These are phyloP conservation scores for Priocnemis perturbator DNA, from an alignment of 2,888 invertebrate genomes.

Conservation along the genomic window DNA sequence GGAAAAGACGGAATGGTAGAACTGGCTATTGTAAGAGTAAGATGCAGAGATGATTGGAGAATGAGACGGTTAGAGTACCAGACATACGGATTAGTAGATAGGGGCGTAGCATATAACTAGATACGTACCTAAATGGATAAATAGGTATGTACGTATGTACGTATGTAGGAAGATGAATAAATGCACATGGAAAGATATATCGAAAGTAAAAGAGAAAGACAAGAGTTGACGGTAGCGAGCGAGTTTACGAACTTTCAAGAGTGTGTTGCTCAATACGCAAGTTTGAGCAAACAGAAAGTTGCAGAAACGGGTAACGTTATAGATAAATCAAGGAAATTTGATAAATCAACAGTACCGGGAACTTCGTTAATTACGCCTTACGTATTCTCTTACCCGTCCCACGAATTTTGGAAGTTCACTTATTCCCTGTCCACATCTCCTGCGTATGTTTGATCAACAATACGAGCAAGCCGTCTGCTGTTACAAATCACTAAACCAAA, in stretches of 20 bases:
- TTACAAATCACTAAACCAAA: too few relatives aligned
- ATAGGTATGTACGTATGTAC: slow-evolving; percentile 23
- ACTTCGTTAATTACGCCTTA: slow-evolving; percentile 40
- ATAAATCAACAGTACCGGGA: slow-evolving; percentile 63
- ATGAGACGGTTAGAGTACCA: too few relatives aligned
- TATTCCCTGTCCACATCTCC: slow-evolving; percentile 1
- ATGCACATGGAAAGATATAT: slow-evolving; percentile 36
- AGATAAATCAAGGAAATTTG: slow-evolving; percentile 71
- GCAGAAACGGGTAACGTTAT: slow-evolving; percentile 68
- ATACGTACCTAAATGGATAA: slow-evolving; percentile 25
- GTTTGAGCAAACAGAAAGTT: slow-evolving; percentile 69
- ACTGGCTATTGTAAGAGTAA: too few relatives aligned
- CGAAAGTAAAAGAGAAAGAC: slow-evolving; percentile 32
- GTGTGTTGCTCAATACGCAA: slow-evolving; percentile 63
- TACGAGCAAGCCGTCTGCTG: not conserved
- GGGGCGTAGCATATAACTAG: slow-evolving; percentile 11
- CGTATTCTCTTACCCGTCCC: slow-evolving; percentile 5
- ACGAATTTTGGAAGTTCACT: slow-evolving; percentile 1
- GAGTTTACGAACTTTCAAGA: slow-evolving; percentile 68
- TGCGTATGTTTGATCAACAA: not conserved
- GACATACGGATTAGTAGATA: not conserved
- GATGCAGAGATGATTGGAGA: too few relatives aligned
- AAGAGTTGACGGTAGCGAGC: slow-evolving; percentile 35
- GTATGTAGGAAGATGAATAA: slow-evolving; percentile 29
- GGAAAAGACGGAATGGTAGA: slow-evolving; percentile 13